phyloP scores from a whole-genome alignment of 2,888 invertebrate species.

The Hypomecis punctinalis region DNA sequence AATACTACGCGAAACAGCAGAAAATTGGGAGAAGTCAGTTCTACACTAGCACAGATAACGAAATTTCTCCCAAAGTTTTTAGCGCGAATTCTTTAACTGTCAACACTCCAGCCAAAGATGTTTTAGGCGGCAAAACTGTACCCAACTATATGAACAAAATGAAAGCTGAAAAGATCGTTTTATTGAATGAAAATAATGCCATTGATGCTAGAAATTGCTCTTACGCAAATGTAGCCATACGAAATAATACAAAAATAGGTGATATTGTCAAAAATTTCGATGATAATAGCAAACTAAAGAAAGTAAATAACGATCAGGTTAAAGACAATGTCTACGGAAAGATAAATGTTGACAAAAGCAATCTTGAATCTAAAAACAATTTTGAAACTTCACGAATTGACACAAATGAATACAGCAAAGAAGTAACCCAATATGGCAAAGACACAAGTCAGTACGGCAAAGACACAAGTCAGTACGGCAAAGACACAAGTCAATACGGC shows the following conservation, averaged over 20 bases:
- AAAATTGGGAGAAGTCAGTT: constrained; percentile 81
- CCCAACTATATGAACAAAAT: constrained; percentile 86
- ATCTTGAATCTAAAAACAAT: constrained; percentile 26
- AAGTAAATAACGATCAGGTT: constrained; percentile 74
- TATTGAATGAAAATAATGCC: constrained; percentile 65
- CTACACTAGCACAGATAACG: constrained; percentile 73
- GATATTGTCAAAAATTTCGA: constrained; percentile 81
- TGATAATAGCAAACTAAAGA: constrained; percentile 71
- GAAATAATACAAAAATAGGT: constrained; percentile 77
- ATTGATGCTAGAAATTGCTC: constrained; percentile 71
- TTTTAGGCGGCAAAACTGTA: constrained; percentile 87
- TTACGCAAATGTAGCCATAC: constrained; percentile 73
- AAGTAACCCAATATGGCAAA: constrained; percentile 4
- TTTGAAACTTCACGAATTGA: constrained; percentile 21
- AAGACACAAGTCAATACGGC: constrained; percentile 5
- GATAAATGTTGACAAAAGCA: constrained; percentile 61
- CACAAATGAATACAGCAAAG: constrained; percentile 16
- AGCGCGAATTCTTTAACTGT: constrained; percentile 91
- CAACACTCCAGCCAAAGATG: constrained; percentile 93
- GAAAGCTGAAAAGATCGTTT: constrained; percentile 51
- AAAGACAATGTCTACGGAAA: constrained; percentile 76
- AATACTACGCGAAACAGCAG: constrained; percentile 89
- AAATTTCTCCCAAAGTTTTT: constrained; percentile 91
- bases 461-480: constrained; percentile 3
- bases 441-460: constrained; percentile 3